Conservation (phyloP, 2,888 invertebrate genomes). For the Autographa pulchrina region DNA sequence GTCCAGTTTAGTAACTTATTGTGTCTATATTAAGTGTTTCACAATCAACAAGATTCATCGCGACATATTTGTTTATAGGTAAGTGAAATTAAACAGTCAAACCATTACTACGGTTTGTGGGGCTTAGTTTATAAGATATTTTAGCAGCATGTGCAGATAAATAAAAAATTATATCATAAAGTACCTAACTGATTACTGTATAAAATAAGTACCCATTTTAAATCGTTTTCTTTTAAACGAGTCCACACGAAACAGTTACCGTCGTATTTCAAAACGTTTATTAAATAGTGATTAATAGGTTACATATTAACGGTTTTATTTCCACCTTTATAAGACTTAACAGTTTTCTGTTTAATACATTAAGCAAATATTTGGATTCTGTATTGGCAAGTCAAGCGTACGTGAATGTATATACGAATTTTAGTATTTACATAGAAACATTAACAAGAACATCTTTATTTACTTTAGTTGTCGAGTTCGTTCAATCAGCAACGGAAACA, state of each 20-base stretch:
- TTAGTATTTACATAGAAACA: neutral
- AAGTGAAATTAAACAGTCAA: too few species aligned
- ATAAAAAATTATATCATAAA: too few species aligned
- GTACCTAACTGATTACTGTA: too few species aligned
- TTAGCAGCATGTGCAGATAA: too few species aligned
- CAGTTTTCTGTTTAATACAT: conserved; percentile 39
- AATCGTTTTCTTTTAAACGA: too few species aligned
- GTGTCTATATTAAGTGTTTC: conserved; percentile 40
- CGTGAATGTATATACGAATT: neutral
- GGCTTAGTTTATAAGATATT: too few species aligned
- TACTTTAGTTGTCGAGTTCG: neutral
- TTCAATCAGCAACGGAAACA: conserved; percentile 3
- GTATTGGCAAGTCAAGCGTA: neutral
- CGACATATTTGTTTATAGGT: conserved; percentile 9
- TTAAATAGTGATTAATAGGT: conserved; percentile 20
- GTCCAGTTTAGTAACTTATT: conserved; percentile 46
- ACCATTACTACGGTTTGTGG: too few species aligned
- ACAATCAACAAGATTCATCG: conserved; percentile 51
- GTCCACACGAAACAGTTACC: too few species aligned
- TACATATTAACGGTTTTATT: too few species aligned
- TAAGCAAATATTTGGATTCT: conserved; percentile 31
- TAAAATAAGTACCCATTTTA: too few species aligned
- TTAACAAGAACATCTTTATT: conserved; percentile 1
- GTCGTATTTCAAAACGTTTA: too few species aligned
- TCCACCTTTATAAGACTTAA: too few species aligned